Evolutionary conservation across 2,797 vertebrate genomes (phyloP).

Genomic region (Sebastes iracundus): DNA sequence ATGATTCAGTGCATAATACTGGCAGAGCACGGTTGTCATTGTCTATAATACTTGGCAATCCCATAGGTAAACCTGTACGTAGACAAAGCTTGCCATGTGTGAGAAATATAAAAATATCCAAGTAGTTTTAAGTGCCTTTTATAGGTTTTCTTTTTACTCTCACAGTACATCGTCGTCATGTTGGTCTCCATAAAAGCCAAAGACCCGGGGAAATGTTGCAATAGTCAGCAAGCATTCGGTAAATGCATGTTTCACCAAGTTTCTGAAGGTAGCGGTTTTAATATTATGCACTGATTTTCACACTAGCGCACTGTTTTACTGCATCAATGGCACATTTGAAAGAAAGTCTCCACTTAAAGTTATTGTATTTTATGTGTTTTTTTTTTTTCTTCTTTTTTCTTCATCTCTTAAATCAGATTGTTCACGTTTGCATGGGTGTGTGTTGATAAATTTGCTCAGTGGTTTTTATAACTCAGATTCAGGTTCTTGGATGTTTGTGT

Average conservation of each 20-base stretch:
- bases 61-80: slow-evolving; percentile 33
- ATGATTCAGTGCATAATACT: slow-evolving; percentile 24
- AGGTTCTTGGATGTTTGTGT: slow-evolving; percentile 48
- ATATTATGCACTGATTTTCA: slow-evolving; percentile 71
- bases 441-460: slow-evolving; percentile 36
- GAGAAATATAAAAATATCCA: slow-evolving; percentile 41
- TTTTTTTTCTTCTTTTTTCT: background rate
- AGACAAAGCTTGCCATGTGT: slow-evolving; percentile 41
- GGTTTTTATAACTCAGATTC: slow-evolving; percentile 50
- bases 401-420: background rate
- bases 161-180: background rate
- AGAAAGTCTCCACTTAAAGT: background rate
- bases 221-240: slow-evolving; percentile 44
- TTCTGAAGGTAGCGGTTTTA: slow-evolving; percentile 42
- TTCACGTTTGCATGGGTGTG: slow-evolving; percentile 42
- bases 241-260: slow-evolving; percentile 63
- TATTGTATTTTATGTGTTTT: background rate
- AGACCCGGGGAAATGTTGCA: slow-evolving; percentile 68
- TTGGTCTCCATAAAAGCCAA: slow-evolving; percentile 61
- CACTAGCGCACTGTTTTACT: slow-evolving; percentile 28
- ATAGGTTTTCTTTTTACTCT: slow-evolving; percentile 45
- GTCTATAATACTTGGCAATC: slow-evolving; percentile 45
- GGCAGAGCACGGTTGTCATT: slow-evolving; percentile 29
- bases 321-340: slow-evolving; percentile 8
- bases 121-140: slow-evolving; percentile 80